Percentiles rank a stretch among this genome's conserved stretches.
Conservation (phyloP, 2,797 vertebrate species). For the Oceanodroma leucorhoa region DNA sequence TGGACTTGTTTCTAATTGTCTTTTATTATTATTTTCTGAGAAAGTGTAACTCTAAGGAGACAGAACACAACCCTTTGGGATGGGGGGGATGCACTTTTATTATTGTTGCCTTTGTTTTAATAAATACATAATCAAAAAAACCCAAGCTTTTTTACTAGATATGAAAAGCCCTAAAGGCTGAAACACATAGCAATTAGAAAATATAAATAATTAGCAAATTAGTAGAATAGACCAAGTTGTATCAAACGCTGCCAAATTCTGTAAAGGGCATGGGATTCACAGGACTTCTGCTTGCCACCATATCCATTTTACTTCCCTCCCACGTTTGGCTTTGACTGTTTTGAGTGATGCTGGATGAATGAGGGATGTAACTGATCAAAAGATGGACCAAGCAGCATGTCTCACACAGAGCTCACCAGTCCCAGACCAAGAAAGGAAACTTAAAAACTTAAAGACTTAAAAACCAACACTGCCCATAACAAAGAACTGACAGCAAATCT, state of each 20-base stretch:
- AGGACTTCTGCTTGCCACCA: background rate
- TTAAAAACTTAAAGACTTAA: slow-evolving; percentile 75
- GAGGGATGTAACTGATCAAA: slow-evolving; percentile 81
- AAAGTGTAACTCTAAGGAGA: background rate
- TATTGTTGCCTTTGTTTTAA: background rate
- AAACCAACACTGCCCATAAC: slow-evolving; percentile 73
- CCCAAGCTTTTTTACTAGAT: background rate
- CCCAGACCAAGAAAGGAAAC: slow-evolving; percentile 79
- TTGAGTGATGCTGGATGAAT: slow-evolving; percentile 76
- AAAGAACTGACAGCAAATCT: slow-evolving; percentile 75
- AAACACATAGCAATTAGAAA: background rate
- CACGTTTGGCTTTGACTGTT: slow-evolving; percentile 66
- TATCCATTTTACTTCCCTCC: background rate
- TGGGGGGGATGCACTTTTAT: background rate
- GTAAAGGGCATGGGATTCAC: background rate
- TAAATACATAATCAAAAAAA: background rate
- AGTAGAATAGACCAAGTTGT: background rate
- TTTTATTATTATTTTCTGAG: background rate
- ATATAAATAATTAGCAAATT: background rate
- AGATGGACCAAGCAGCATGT: slow-evolving; percentile 86
- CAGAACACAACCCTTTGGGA: background rate
- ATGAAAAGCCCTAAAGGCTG: background rate
- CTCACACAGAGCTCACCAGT: slow-evolving; percentile 80
- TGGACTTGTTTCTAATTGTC: background rate
- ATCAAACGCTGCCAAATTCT: background rate